Evolutionary conservation across 2,888 invertebrate genomes (phyloP).

Genomic region (Cheilosia impressa): DNA sequence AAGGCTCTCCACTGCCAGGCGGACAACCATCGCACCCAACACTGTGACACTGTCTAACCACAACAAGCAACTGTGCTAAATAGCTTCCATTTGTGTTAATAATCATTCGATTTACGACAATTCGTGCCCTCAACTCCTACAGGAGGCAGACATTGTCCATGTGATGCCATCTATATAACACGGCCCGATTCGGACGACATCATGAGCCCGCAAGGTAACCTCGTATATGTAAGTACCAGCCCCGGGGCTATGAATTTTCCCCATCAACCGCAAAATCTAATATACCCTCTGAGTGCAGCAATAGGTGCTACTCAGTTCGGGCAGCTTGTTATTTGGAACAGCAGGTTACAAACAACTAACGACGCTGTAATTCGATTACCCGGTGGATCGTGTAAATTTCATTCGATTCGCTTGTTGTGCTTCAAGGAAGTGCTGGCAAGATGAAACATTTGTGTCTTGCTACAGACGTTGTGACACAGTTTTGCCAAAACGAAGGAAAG

Average conservation of each 20-base stretch:
- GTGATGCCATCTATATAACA: slow-evolving; percentile 21
- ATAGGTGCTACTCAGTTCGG: background rate
- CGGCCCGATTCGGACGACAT: slow-evolving; percentile 9
- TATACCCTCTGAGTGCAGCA: background rate
- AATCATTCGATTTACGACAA: slow-evolving; percentile 70
- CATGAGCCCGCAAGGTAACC: slow-evolving; percentile 31
- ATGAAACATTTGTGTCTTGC: slow-evolving; percentile 18
- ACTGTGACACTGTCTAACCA: slow-evolving; percentile 15
- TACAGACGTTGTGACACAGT: slow-evolving; percentile 37
- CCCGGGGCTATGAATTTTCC: slow-evolving; percentile 31
- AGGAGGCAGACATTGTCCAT: slow-evolving; percentile 23
- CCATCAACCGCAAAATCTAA: slow-evolving; percentile 53
- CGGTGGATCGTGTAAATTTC: slow-evolving; percentile 59
- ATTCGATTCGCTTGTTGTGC: slow-evolving; percentile 12
- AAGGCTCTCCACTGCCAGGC: slow-evolving; percentile 10
- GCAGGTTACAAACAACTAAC: slow-evolving; percentile 55
- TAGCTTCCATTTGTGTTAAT: slow-evolving; percentile 69
- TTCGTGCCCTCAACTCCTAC: slow-evolving; percentile 53
- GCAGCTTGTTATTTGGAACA: slow-evolving; percentile 42
- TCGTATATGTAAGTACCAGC: slow-evolving; percentile 24
- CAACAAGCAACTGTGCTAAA: slow-evolving; percentile 37
- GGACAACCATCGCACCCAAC: background rate
- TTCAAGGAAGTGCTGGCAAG: slow-evolving; percentile 33
- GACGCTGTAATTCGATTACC: slow-evolving; percentile 60
- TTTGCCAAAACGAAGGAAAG: background rate